phyloP scores from a whole-genome alignment of 2,113 vertebrate species.

The Promerops cafer region DNA sequence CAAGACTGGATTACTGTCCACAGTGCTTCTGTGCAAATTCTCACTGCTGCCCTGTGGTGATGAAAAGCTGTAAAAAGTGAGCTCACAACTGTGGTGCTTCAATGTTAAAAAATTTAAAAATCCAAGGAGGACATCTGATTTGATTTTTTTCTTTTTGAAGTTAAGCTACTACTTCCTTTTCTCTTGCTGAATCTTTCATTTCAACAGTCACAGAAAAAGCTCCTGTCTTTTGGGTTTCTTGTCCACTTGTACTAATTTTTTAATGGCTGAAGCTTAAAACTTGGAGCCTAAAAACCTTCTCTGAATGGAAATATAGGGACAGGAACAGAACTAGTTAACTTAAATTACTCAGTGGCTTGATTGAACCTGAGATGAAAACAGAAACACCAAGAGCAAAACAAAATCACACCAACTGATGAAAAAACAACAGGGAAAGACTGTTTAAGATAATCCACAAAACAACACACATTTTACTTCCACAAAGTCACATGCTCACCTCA shows the following conservation, averaged over 20 bases:
- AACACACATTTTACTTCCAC: neutral
- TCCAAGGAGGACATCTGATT: neutral
- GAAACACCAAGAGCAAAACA: neutral
- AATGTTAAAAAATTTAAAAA: neutral
- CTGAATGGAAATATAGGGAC: neutral
- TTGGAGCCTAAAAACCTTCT: neutral
- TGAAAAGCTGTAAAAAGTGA: neutral
- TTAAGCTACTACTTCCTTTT: neutral
- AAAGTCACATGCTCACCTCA: neutral
- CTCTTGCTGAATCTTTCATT: neutral
- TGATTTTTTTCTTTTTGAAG: neutral
- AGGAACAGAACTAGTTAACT: neutral
- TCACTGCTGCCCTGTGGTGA: neutral
- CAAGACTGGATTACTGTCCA: neutral
- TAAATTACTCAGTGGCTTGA: neutral
- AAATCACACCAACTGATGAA: neutral
- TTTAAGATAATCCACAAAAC: neutral
- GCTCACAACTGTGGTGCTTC: neutral
- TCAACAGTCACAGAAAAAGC: neutral
- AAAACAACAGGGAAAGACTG: neutral
- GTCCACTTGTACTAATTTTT: neutral
- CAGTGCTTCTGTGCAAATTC: neutral
- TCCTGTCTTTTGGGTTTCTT: neutral
- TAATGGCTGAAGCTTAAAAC: neutral
- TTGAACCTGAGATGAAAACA: neutral